Evolutionary conservation across 2,797 vertebrate genomes (phyloP), one percentile per base, ranked within the genome.

Genomic region (Sus cebifrons): DNA sequence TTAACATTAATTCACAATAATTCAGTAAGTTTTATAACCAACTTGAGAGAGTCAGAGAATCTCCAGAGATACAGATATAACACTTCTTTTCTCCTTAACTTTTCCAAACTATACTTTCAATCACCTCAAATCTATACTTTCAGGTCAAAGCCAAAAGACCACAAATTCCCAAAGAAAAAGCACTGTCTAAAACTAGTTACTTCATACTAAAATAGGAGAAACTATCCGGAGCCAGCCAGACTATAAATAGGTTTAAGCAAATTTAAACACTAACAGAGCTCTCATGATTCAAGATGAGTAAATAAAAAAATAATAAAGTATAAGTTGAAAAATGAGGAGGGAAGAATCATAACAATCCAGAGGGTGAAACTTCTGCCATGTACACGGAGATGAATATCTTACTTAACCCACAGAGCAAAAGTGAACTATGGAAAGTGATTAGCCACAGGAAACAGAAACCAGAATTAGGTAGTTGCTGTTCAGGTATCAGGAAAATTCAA

Each of bases 351-450:
- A 89, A 36, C 20, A n/a, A 68, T 15, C 3, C 7, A 20, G 44
- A 23, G 18, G 16, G 5, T 14, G 21, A 82, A 60, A 29, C 0
- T 12, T 62, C 14, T 27, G 27, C 3, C 44, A 6, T 5, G 7
- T 23, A 5, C 6, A 68, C 60, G 8, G 27, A 49, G 14, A 13
- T 3, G 29, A 16, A 77, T 0, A 13, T 9, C 62, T 60, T 36
- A 2, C 9, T 68, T 58, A 67, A 17, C 2, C 18, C 7, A 62
- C 60, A 62, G 54, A 49, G 16, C 16, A 25, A 36, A 4, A 6
- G 21, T 44, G 23, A 2, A 0, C 12, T 3, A 1, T 9, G 49
- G 27, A 5, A 32, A 84, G 27, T 36, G 36, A n/a, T 2, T 3
- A 32, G 62, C 32, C 44, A 54, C 6, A 23, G 6, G n/a, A 27